A percentile compares a stretch with the other conserved stretches of the same genome.
Evolutionary conservation across 2,113 vertebrate genomes (phyloP).

Genomic region (Pagrus major): DNA sequence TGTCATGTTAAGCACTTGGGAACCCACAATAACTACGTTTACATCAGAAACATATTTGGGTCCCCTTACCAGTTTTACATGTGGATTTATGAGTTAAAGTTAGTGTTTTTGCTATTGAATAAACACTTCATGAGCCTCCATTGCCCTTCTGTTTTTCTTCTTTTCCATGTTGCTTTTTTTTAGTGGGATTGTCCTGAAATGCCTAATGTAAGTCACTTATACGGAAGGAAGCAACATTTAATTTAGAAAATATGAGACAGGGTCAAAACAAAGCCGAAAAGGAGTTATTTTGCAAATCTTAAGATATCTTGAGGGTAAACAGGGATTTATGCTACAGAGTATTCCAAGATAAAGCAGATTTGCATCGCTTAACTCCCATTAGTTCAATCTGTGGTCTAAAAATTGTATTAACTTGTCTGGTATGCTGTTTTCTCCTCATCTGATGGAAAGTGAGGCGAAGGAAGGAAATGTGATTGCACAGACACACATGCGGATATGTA

Average conservation of each 20-base stretch:
- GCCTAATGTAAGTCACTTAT: accelerated
- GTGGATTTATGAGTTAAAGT: conserved; percentile 24
- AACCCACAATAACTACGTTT: not conserved
- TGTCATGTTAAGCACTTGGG: not conserved
- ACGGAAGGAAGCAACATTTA: not conserved
- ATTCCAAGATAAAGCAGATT: conserved; percentile 15
- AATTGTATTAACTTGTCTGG: not conserved
- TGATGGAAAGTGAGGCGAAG: not conserved
- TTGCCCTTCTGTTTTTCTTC: not conserved
- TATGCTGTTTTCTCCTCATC: not conserved
- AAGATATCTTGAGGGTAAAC: not conserved
- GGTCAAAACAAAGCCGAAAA: not conserved
- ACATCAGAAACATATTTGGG: not conserved
- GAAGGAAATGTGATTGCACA: not conserved
- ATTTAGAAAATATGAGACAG: not conserved
- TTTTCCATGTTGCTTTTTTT: not conserved
- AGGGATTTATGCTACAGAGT: not conserved
- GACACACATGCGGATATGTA: not conserved
- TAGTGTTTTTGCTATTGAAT: conserved; percentile 50
- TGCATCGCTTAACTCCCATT: conserved; percentile 8
- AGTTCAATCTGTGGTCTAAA: not conserved
- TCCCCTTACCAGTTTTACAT: not conserved
- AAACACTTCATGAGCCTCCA: conserved; percentile 9
- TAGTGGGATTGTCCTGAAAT: not conserved
- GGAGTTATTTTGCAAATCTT: not conserved